Base-by-base conservation (phyloP, 2,113 vertebrate genomes). In the Neomonachus schauinslandi region DNA sequence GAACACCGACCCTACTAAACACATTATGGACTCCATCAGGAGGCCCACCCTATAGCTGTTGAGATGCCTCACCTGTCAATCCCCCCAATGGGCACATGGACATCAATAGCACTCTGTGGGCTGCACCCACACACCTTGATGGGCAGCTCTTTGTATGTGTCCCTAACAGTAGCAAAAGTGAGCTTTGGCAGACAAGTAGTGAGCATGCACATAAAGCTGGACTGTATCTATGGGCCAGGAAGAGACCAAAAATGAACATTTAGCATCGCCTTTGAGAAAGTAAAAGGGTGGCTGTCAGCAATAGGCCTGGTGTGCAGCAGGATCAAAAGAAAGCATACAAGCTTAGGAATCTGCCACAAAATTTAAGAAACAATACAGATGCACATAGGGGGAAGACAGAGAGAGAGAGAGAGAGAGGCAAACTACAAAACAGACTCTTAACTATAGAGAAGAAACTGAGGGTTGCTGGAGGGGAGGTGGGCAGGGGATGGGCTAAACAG, bases 61-160 rank as follows among this genome's bases (percentile, higher is more conserved):
- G 46, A 42, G 12, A 72, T 57, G 49, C 67, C 31, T 89, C 36
- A 57, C 39, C 36, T 39, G 36, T 31, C 24, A 39, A 31, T 55
- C 2, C 46, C 12, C 31, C 8, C 14, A 93, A 0, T 13, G 1
- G 1, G 49, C 36, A 36, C 8, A 13, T 0, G 21, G 42, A 51
- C n/a, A 88, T n/a, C 24, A 15, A 36, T 6, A 59, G 22, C 22
- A 82, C 24, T 13, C 18, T 49, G 9, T 6, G 5, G 1, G 15
- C 14, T 9, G 12, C 31, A 14, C 18, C 18, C 31, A 19, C 2
- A 42, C 49, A 57, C 22, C 21, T 33, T 19, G 19, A 3, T 22
- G 33, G 53, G 15, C 21, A 67, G 19, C 31, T 59, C 16, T 46
- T 22, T 19, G 36, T 12, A 59, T 3, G 4, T 10, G 4, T 7